Conservation (phyloP, 2,888 invertebrate genomes). For the Lepidochitona cinerea region DNA sequence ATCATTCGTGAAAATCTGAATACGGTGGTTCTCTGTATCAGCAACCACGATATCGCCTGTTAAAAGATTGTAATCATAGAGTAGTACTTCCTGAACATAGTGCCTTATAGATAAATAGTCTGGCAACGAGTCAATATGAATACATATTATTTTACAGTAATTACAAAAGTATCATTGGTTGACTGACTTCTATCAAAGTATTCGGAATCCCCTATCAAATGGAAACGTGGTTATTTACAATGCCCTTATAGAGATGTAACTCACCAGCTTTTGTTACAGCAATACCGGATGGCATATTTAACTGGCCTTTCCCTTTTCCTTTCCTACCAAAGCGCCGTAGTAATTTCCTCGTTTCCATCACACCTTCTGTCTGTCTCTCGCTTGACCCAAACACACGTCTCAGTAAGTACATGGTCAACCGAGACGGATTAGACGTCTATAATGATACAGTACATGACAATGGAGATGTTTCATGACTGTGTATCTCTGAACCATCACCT, state of each 20-base stretch:
- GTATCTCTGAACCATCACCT: too few species aligned
- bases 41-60: slow-evolving; percentile 63
- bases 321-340: slow-evolving; percentile 53
- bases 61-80: too few species aligned
- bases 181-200: too few species aligned
- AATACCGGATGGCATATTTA: slow-evolving; percentile 63
- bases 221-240: not conserved
- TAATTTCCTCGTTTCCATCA: slow-evolving; percentile 46
- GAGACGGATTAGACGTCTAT: too few species aligned
- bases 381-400: slow-evolving; percentile 28
- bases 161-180: too few species aligned
- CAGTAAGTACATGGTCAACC: slow-evolving; percentile 32
- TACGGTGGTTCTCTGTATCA: slow-evolving; percentile 64
- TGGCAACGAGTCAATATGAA: too few species aligned
- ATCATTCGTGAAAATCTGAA: slow-evolving; percentile 61
- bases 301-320: slow-evolving; percentile 56
- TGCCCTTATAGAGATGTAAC: not conserved
- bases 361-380: slow-evolving; percentile 10
- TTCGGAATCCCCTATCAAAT: too few species aligned
- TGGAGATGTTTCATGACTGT: too few species aligned
- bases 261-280: slow-evolving; percentile 57
- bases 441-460: too few species aligned
- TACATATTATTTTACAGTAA: too few species aligned
- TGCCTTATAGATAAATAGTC: too few species aligned
- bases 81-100: too few species aligned